Percentiles rank a stretch among this genome's conserved stretches.
These are phyloP conservation scores for Tridacna gigas DNA, from an alignment of 2,888 invertebrate species.

Conservation along the genomic window DNA sequence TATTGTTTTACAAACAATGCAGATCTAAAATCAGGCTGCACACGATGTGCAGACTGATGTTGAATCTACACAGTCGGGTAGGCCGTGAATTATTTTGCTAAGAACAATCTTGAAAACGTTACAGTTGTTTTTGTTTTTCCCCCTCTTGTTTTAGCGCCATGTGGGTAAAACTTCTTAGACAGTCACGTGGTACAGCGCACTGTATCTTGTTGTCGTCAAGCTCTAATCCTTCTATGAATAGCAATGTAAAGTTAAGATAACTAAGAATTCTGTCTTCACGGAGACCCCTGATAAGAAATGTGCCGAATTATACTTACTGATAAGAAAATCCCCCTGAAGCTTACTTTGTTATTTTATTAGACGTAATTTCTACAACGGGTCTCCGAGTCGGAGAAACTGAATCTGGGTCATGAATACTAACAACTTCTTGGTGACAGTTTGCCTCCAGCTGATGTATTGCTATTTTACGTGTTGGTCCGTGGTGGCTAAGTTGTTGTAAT, in stretches of 20 bases:
- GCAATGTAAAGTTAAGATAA: conserved; percentile 19
- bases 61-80: no score
- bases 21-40: no score
- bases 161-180: not conserved
- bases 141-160: not conserved
- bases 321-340: conserved; percentile 27
- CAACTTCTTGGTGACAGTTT: not conserved
- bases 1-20: no score
- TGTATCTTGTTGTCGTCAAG: conserved; percentile 15
- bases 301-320: conserved; percentile 3
- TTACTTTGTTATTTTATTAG: conserved; percentile 20
- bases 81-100: no score
- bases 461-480: not conserved
- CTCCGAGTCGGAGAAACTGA: not conserved
- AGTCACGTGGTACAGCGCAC: not conserved
- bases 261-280: conserved; percentile 8
- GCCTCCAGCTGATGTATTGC: not conserved
- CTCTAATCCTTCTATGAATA: conserved; percentile 25
- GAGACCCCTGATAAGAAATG: conserved; percentile 9
- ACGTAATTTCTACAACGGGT: conserved; percentile 6
- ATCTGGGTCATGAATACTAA: conserved; percentile 13
- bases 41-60: no score
- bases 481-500: not conserved
- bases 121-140: not conserved
- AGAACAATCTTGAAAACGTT: no score